Evolutionary conservation across 2,888 invertebrate species (phyloP), one percentile per base, ranked within the genome.

Genomic region (Alitta virens): DNA sequence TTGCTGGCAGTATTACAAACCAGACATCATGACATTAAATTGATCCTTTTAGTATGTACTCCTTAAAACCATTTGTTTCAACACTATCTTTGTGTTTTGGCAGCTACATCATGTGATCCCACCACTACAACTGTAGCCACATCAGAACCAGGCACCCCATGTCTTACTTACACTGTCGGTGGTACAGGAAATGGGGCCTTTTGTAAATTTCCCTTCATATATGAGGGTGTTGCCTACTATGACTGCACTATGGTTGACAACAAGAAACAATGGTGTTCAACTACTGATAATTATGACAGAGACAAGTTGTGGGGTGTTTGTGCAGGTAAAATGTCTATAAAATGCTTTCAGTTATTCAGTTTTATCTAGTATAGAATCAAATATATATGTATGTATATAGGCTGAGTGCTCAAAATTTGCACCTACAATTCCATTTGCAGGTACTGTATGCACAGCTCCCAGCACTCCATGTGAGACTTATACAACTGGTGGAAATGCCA

Each of bases 181-280:
- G 61, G 61, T 16, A 61, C 40, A 5, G 61, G 38, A 16, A 21
- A 33, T 14, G 61, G 61, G 7, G 50, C 54, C 49, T 23, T 27
- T 33, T 61, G 61, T 50, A n/a, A 33, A 23, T 40, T 61, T 23
- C 61, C 61, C 50, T 61, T 61, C 40, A 33, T 21, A 33, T 55
- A 55, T 50, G n/a, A 38, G 0, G 56, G 40, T 14, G 16, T 12
- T 21, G n/a, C 40, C 5, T 7, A 49, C 26, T n/a, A 24, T 3
- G 25, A 38, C 5, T 61, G 61, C 25, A 56, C 51, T 50, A 49
- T 21, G n/a, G 38, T 33, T 18, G 33, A 40, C 49, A 52, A 21
- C 7, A 14, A 24, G 24, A 33, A 7, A 18, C 54, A 27, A 46
- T 61, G 61, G 61, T 61, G 61, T 40, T 18, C 61, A 33, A 56